Evolutionary conservation across 2,888 invertebrate species (phyloP).

Genomic region (Xestia c-nigrum): DNA sequence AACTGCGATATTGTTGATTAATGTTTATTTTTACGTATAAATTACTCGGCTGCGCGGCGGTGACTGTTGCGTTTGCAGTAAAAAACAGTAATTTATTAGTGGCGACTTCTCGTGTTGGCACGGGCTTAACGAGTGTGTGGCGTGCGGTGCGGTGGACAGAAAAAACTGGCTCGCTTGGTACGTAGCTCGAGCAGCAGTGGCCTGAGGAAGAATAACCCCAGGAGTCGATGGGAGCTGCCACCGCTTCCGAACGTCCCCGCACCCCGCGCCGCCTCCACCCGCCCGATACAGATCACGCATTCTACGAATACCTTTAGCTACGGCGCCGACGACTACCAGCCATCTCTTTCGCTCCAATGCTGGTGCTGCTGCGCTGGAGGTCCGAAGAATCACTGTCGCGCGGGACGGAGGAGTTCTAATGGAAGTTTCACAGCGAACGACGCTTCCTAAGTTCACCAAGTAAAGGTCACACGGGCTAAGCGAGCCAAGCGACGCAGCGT

Average conservation of each 20-base stretch:
- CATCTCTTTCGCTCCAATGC: conserved; percentile 87
- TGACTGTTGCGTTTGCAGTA: conserved; percentile 90
- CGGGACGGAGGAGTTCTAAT: conserved; percentile 87
- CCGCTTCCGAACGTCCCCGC: conserved; percentile 90
- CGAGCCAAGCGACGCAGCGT: conserved; percentile 88
- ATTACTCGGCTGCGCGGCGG: conserved; percentile 88
- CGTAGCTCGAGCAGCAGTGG: conserved; percentile 90
- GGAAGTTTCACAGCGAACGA: conserved; percentile 88
- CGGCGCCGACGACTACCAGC: conserved; percentile 85
- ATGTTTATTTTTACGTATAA: conserved; percentile 90
- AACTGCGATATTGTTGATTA: conserved; percentile 87
- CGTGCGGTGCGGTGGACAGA: conserved; percentile 91
- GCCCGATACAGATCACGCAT: conserved; percentile 91
- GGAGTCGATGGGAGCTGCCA: conserved; percentile 91
- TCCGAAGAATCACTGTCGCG: conserved; percentile 78
- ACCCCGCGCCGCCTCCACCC: conserved; percentile 81
- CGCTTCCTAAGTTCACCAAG: conserved; percentile 90
- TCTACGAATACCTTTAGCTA: conserved; percentile 89
- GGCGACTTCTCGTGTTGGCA: conserved; percentile 92
- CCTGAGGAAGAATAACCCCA: conserved; percentile 91
- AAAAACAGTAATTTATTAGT: conserved; percentile 91
- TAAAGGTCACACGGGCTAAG: conserved; percentile 89
- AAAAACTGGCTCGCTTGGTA: conserved; percentile 91
- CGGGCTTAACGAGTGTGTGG: conserved; percentile 91
- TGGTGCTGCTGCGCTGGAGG: conserved; percentile 81